phyloP scores from a whole-genome alignment of 2,797 vertebrate species.

The Pangasius djambal region DNA sequence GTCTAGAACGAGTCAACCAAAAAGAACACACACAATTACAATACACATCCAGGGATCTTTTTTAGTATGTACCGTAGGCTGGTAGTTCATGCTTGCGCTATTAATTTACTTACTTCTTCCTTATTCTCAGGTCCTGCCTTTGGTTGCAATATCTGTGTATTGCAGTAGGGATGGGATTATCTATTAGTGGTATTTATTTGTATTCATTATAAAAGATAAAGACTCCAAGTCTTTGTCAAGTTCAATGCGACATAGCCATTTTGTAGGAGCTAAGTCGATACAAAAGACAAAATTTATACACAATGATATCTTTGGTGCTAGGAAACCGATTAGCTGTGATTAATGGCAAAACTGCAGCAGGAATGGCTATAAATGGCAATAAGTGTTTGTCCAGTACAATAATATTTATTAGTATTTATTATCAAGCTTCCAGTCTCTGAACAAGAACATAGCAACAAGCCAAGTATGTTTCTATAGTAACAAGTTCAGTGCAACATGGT shows the following conservation, averaged over 20 bases:
- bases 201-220: not conserved
- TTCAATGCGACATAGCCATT: not conserved
- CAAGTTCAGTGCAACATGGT: not conserved
- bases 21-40: not conserved
- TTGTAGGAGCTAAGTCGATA: not conserved
- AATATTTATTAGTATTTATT: not conserved
- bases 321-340: not conserved
- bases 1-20: not conserved
- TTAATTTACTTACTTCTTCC: not conserved
- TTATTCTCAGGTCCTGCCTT: not conserved
- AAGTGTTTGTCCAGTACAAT: not conserved
- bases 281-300: not conserved
- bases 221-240: not conserved
- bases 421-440: not conserved
- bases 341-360: not conserved
- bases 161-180: not conserved
- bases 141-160: not conserved
- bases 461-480: slow-evolving; percentile 2
- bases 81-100: not conserved
- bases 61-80: not conserved
- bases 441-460: not conserved
- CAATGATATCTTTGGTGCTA: too few relatives aligned
- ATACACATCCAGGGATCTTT: not conserved
- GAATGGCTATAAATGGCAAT: not conserved
- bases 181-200: not conserved